Base-by-base conservation (phyloP, 2,797 vertebrate genomes). In the Falco naumanni region DNA sequence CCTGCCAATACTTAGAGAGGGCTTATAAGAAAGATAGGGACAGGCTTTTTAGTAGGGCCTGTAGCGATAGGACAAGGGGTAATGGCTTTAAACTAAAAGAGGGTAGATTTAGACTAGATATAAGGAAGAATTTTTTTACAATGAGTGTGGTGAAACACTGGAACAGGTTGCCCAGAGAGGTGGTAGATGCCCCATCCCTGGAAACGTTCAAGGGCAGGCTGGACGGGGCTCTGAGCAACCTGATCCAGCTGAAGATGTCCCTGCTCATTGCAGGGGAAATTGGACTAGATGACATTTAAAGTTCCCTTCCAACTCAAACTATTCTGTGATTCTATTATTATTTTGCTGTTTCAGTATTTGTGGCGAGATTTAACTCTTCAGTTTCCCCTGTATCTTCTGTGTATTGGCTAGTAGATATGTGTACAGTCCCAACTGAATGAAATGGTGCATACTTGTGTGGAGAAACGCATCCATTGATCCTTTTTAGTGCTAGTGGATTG, bases 11-110 rank as follows among this genome's bases (percentile, higher is more conserved):
- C 13, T 34, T 61, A 77, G 28, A 70, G 10, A 11, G 4, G 4
- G 21, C 9, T 45, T 45, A 11, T 1, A 63, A 47, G 24, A 86
- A 86, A 90, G 50, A 48, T 17, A 17, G 16, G 10, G 9, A 87
- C 19, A 53, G 28, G 26, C 3, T 31, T 43, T 56, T 78, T 31
- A 63, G 20, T 26, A 54, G 24, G 16, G 17, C 19, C 39, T 65
- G 20, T 75, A 31, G 34, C 0, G 0, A 61, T 6, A 77, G 33
- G 33, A 80, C 29, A 64, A 50, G 24, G 28, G 17, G 3, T 24
- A 21, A 60, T 6, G 8, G 6, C n/a, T 87, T 87, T 48, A 84
- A 83, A 75, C 13, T n/a, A 22, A 43, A 84, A 56, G 10, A 64
- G 6, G 7, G 18, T 66, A 54, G 39, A 70, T 76, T 76, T 39